A percentile compares a stretch with the other conserved stretches of the same genome.
Conservation (phyloP, 2,888 invertebrate species). For the Philaethria dido region DNA sequence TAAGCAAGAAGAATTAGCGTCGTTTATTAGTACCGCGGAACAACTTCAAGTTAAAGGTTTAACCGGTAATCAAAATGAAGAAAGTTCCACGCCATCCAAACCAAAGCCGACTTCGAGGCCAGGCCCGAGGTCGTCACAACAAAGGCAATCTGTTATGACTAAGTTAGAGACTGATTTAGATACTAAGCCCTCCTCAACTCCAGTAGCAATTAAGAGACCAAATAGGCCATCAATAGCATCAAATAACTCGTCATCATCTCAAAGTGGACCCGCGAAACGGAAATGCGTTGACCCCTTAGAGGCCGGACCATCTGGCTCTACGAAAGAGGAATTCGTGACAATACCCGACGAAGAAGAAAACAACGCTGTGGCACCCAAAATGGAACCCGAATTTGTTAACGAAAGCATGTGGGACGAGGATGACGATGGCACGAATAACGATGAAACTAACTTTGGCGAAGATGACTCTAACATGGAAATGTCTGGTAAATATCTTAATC, state of each 20-base stretch:
- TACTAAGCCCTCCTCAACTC: slow-evolving; percentile 86
- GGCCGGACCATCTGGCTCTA: slow-evolving; percentile 83
- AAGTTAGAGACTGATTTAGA: slow-evolving; percentile 85
- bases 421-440: slow-evolving; percentile 85
- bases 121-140: slow-evolving; percentile 87
- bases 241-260: slow-evolving; percentile 84
- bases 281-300: slow-evolving; percentile 85
- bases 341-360: slow-evolving; percentile 82
- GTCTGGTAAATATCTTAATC: slow-evolving; percentile 66
- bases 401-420: slow-evolving; percentile 85
- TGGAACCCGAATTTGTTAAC: slow-evolving; percentile 87
- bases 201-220: slow-evolving; percentile 85
- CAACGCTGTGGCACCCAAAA: slow-evolving; percentile 85
- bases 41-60: slow-evolving; percentile 88
- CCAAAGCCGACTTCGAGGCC: slow-evolving; percentile 83
- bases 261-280: slow-evolving; percentile 83
- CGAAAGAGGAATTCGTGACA: slow-evolving; percentile 81
- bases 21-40: slow-evolving; percentile 89
- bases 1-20: slow-evolving; percentile 88
- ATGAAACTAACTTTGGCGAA: slow-evolving; percentile 86
- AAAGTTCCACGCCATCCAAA: slow-evolving; percentile 83
- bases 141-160: slow-evolving; percentile 85
- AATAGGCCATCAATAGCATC: slow-evolving; percentile 86
- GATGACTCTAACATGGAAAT: slow-evolving; percentile 87
- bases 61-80: slow-evolving; percentile 86